Percentiles rank a stretch among this genome's conserved stretches.
Evolutionary conservation across 1,140 invertebrate genomes (phyloP).

Genomic region (Eriocheir sinensis): DNA sequence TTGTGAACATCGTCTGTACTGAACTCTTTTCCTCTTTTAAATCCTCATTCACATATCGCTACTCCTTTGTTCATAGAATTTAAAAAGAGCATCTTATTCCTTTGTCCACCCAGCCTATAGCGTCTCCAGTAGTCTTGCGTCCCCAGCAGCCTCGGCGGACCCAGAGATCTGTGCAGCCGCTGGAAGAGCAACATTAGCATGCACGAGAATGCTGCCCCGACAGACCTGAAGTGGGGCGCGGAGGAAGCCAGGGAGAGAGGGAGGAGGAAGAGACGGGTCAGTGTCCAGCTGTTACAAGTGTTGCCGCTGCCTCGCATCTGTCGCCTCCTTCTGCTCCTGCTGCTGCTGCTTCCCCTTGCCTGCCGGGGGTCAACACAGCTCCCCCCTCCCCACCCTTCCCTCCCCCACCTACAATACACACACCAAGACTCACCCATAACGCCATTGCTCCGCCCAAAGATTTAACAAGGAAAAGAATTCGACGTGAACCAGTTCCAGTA

Average conservation of each 20-base stretch:
- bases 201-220: neutral
- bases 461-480: neutral
- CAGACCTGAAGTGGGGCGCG: neutral
- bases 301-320: constrained; percentile 35
- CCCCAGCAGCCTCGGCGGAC: neutral
- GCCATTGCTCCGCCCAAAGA: neutral
- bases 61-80: too few species aligned
- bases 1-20: too few species aligned
- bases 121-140: neutral
- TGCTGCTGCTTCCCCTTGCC: neutral
- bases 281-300: constrained; percentile 40
- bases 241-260: neutral
- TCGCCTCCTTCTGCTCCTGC: neutral
- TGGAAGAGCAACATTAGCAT: neutral
- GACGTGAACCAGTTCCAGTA: neutral
- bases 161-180: neutral
- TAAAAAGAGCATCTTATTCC: neutral
- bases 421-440: neutral
- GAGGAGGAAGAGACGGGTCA: neutral
- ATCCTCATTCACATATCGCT: too few species aligned
- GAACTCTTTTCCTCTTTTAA: too few species aligned
- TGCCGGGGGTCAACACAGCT: neutral
- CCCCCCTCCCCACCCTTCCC: neutral
- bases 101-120: neutral
- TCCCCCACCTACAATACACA: neutral